Conservation (phyloP, 2,888 invertebrate species). For the Spodoptera exigua region DNA sequence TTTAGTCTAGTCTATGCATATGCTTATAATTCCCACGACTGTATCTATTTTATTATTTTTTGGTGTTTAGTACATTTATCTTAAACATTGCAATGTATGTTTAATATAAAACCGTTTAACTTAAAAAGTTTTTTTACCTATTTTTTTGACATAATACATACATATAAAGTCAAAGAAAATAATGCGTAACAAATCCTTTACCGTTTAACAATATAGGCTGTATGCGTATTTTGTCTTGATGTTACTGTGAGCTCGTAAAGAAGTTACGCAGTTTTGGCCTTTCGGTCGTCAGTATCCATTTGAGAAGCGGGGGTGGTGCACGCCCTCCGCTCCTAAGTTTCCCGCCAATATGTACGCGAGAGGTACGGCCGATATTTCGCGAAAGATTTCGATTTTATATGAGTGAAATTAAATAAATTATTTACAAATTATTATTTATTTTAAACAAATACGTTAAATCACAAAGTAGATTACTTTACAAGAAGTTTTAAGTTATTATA, state of each 20-base stretch:
- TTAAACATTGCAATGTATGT: no score
- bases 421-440: no score
- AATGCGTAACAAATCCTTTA: not conserved
- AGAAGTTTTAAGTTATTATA: not conserved
- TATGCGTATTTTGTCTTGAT: not conserved
- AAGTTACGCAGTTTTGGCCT: constrained; percentile 1
- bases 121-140: no score
- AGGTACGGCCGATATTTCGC: constrained; percentile 67
- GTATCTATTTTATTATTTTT: no score
- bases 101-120: no score
- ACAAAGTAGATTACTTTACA: no score
- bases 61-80: no score
- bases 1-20: no score
- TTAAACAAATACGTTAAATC: no score
- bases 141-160: no score
- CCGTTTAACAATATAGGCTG: not conserved
- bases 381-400: constrained; percentile 19
- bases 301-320: constrained; percentile 66
- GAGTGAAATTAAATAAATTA: not conserved
- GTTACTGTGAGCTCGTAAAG: constrained; percentile 10
- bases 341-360: constrained; percentile 80
- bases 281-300: constrained; percentile 66
- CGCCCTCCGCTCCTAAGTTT: constrained; percentile 71
- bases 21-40: no score
- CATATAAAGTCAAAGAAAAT: no score